Percentiles rank a stretch among this genome's conserved stretches.
phyloP scores from a whole-genome alignment of 2,797 vertebrate genomes.

The Eulemur mongoz region DNA sequence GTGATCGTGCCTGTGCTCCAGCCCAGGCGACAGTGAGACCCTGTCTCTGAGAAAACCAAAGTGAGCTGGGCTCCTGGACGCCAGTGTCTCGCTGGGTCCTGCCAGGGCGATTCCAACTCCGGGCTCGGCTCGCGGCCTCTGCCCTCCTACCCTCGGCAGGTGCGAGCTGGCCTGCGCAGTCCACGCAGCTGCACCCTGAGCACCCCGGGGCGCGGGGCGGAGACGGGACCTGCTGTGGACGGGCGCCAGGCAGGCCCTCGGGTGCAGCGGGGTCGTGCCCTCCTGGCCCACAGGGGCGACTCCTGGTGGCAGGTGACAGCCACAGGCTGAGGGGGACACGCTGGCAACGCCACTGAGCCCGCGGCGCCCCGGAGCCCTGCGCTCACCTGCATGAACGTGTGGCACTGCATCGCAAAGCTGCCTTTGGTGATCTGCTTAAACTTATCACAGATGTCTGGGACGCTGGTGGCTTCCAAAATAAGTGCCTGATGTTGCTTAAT shows the following conservation, averaged over 20 bases:
- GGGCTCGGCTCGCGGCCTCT: background rate
- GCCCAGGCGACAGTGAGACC: background rate
- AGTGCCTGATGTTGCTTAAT: constrained; percentile 92
- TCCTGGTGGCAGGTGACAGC: no score
- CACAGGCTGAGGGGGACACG: background rate
- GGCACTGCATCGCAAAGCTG: constrained; percentile 92
- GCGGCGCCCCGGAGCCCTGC: background rate
- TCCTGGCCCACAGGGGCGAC: background rate
- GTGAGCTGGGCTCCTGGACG: background rate
- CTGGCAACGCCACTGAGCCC: background rate
- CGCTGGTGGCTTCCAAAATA: constrained; percentile 90
- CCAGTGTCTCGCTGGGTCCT: background rate
- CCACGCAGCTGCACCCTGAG: background rate
- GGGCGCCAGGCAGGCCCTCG: no score
- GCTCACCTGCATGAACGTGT: constrained; percentile 95
- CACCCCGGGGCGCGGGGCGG: fast-evolving
- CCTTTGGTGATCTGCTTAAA: constrained; percentile 95
- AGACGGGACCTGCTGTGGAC: fast-evolving
- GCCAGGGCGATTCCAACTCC: background rate
- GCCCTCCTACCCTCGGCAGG: background rate
- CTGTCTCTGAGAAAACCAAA: background rate
- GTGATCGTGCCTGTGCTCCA: background rate
- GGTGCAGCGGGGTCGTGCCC: fast-evolving
- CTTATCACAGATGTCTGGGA: constrained; percentile 92
- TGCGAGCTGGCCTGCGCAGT: background rate